Evolutionary conservation across 2,113 vertebrate species (phyloP).

Genomic region (Hipposideros armiger): DNA sequence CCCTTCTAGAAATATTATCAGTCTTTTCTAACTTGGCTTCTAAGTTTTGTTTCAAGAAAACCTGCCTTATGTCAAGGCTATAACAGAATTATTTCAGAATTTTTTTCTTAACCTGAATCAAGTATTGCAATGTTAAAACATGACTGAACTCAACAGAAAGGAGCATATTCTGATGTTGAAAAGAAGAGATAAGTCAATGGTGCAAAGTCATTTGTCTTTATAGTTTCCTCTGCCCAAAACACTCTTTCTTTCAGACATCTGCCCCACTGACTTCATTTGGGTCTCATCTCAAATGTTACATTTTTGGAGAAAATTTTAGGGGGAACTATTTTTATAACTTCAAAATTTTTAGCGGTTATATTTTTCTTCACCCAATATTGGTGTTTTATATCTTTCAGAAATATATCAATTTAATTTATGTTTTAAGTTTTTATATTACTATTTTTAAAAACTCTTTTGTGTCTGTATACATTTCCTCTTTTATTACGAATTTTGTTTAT

Average conservation of each 20-base stretch:
- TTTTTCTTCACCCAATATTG: slow-evolving; percentile 34
- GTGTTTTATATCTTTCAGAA: slow-evolving; percentile 43
- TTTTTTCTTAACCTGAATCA: slow-evolving; percentile 16
- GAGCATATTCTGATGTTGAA: slow-evolving; percentile 36
- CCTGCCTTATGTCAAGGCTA: background rate
- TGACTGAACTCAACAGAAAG: background rate
- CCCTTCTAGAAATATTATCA: slow-evolving; percentile 18
- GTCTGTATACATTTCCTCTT: background rate
- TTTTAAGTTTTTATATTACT: slow-evolving; percentile 1
- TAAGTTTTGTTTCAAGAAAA: background rate
- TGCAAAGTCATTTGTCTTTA: background rate
- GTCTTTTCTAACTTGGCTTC: background rate
- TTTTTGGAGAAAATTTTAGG: background rate
- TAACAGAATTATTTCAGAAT: slow-evolving; percentile 28
- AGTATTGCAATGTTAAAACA: slow-evolving; percentile 34
- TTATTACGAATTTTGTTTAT: background rate
- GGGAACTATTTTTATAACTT: background rate
- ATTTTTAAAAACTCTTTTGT: background rate
- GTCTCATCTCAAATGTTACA: slow-evolving; percentile 5
- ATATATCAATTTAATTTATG: background rate
- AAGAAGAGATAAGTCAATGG: background rate
- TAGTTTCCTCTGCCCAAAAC: slow-evolving; percentile 28
- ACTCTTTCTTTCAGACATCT: background rate
- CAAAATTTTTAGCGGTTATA: background rate
- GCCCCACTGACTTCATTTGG: background rate